These are phyloP conservation scores for Austrolebias charrua DNA, from an alignment of 2,797 vertebrate species.

Conservation along the genomic window DNA sequence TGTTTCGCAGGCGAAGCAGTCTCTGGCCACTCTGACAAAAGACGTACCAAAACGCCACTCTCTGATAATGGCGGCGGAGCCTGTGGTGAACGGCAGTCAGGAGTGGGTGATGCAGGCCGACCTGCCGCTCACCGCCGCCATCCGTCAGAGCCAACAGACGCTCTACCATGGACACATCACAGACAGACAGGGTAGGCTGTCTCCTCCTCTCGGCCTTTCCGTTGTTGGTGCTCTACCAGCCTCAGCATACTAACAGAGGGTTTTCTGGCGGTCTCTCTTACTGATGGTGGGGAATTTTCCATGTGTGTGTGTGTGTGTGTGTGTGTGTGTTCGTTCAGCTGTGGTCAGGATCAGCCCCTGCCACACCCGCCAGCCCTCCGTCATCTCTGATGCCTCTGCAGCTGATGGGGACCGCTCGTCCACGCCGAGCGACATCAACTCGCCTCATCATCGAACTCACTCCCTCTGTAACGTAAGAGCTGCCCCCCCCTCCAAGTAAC, in stretches of 20 bases:
- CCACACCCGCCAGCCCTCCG: slow-evolving; percentile 93
- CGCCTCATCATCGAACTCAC: slow-evolving; percentile 95
- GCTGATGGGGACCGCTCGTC: slow-evolving; percentile 93
- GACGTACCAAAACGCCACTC: slow-evolving; percentile 96
- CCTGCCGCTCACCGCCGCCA: slow-evolving; percentile 94
- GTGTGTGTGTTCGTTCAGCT: slow-evolving; percentile 59
- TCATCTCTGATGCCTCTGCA: slow-evolving; percentile 93
- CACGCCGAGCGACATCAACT: slow-evolving; percentile 98
- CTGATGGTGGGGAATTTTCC: slow-evolving; percentile 57
- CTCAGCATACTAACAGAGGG: slow-evolving; percentile 59
- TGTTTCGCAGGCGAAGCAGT: slow-evolving; percentile 90
- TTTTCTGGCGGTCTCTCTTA: slow-evolving; percentile 45
- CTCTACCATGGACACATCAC: slow-evolving; percentile 90
- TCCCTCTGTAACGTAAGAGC: slow-evolving; percentile 99
- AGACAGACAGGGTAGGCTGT: slow-evolving; percentile 87
- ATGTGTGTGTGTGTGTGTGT: slow-evolving; percentile 32
- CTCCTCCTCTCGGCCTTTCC: neutral
- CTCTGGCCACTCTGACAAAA: slow-evolving; percentile 93
- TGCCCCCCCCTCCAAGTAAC: slow-evolving; percentile 63
- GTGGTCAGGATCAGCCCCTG: slow-evolving; percentile 95
- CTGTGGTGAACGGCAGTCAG: slow-evolving; percentile 93
- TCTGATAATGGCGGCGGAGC: slow-evolving; percentile 89
- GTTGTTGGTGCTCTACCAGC: slow-evolving; percentile 41
- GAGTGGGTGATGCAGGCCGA: slow-evolving; percentile 97
- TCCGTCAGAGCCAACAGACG: slow-evolving; percentile 96